Evolutionary conservation across 2,113 vertebrate genomes (phyloP).

Genomic region (Paramisgurnus dabryanus): DNA sequence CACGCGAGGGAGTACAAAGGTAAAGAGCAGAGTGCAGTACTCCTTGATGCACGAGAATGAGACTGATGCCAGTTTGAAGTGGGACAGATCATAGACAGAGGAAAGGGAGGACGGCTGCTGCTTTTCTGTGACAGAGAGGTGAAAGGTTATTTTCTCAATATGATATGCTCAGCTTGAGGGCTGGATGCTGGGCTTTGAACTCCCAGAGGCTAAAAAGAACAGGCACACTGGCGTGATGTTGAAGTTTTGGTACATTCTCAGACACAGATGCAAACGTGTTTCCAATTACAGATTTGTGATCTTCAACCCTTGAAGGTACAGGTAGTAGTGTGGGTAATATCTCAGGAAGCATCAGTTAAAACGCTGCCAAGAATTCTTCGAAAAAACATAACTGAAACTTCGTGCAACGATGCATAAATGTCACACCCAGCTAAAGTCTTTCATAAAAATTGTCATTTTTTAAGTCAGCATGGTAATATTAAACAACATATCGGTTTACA

Average conservation of each 20-base stretch:
- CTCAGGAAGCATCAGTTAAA: neutral
- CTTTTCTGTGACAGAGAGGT: conserved; percentile 28
- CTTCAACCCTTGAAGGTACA: neutral
- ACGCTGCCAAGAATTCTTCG: neutral
- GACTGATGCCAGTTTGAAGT: neutral
- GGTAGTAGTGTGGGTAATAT: too few relatives aligned
- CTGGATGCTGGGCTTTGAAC: conserved; percentile 5
- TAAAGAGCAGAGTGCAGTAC: conserved; percentile 5
- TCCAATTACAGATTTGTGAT: conserved; percentile 22
- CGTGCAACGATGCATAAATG: neutral
- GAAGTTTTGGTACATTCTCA: conserved; percentile 14
- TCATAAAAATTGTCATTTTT: neutral
- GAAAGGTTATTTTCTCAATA: conserved; percentile 24
- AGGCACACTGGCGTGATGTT: neutral
- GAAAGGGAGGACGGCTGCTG: neutral
- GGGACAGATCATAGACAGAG: neutral
- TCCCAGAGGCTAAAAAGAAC: conserved; percentile 6
- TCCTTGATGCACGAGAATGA: conserved; percentile 28
- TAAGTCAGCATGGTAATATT: neutral
- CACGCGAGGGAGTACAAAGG: neutral
- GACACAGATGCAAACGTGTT: conserved; percentile 11
- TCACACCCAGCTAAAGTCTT: neutral
- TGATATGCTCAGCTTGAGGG: neutral
- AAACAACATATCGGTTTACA: conserved; percentile 27
- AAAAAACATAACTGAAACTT: neutral